Percentiles rank a stretch among this genome's conserved stretches.
Conservation (phyloP, 2,797 vertebrate genomes). For the Selene dorsalis region DNA sequence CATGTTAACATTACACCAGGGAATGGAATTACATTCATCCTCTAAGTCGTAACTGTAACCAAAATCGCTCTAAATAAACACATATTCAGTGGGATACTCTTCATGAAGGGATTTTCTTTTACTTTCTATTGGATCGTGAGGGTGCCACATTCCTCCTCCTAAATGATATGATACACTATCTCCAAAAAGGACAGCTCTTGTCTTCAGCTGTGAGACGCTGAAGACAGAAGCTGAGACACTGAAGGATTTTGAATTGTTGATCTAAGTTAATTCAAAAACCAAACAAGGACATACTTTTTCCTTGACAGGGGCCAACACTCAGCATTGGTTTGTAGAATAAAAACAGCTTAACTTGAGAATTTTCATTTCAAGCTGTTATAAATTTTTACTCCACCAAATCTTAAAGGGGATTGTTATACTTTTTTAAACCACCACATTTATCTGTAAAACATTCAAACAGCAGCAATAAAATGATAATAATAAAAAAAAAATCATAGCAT, state of each 20-base stretch:
- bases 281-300: no score
- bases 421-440: not conserved
- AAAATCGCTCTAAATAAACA: not conserved
- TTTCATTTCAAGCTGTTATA: not conserved
- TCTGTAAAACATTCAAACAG: not conserved
- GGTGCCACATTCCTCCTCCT: not conserved
- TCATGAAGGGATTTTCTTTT: not conserved
- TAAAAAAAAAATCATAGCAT: no score
- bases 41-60: not conserved
- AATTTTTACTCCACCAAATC: not conserved
- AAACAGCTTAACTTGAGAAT: not conserved
- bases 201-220: not conserved
- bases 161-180: not conserved
- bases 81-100: slow-evolving; percentile 4
- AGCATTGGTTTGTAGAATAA: not conserved
- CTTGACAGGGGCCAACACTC: no score
- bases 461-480: no score
- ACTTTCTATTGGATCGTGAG: not conserved
- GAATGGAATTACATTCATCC: slow-evolving; percentile 19
- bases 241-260: not conserved
- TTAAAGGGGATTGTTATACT: not conserved
- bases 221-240: not conserved
- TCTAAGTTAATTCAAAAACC: not conserved
- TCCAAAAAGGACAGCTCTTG: not conserved
- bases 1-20: slow-evolving; percentile 26